Evolutionary conservation across 2,113 vertebrate species (phyloP).

Genomic region (Chaetodon auriga): DNA sequence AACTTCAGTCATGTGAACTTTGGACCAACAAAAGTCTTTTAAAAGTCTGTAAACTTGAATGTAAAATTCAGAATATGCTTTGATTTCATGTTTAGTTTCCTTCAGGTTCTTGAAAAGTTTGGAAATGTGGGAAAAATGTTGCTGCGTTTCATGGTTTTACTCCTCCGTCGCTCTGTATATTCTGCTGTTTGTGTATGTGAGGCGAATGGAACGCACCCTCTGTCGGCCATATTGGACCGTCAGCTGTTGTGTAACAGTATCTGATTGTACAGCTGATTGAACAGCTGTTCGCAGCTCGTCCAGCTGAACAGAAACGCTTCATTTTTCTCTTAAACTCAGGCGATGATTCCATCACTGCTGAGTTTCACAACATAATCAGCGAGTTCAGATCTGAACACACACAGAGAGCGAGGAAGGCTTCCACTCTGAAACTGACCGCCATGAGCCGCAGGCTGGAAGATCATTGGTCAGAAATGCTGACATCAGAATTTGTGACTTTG

Average conservation of each 20-base stretch:
- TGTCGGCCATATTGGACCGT: conserved; percentile 21
- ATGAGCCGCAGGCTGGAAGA: background rate
- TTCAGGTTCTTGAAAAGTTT: background rate
- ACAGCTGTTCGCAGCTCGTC: conserved; percentile 30
- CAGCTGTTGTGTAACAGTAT: conserved; percentile 7
- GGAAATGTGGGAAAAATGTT: background rate
- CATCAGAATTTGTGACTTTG: background rate
- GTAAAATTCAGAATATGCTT: too few relatives aligned
- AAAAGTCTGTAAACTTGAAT: too few relatives aligned
- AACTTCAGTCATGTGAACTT: background rate
- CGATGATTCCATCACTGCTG: background rate
- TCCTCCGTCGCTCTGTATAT: background rate
- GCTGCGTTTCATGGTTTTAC: too few relatives aligned
- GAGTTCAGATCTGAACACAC: background rate
- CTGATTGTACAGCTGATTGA: conserved; percentile 20
- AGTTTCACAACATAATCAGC: background rate
- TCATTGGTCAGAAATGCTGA: background rate
- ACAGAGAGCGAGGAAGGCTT: background rate
- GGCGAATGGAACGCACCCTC: background rate
- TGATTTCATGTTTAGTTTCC: background rate
- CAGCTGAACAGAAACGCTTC: background rate
- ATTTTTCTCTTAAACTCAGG: background rate
- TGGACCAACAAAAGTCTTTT: background rate
- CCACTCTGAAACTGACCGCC: background rate
- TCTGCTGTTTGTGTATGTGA: conserved; percentile 13